A percentile compares a stretch with the other conserved stretches of the same genome.
phyloP scores from a whole-genome alignment of 1,140 invertebrate genomes.

The Tenebrio molitor region DNA sequence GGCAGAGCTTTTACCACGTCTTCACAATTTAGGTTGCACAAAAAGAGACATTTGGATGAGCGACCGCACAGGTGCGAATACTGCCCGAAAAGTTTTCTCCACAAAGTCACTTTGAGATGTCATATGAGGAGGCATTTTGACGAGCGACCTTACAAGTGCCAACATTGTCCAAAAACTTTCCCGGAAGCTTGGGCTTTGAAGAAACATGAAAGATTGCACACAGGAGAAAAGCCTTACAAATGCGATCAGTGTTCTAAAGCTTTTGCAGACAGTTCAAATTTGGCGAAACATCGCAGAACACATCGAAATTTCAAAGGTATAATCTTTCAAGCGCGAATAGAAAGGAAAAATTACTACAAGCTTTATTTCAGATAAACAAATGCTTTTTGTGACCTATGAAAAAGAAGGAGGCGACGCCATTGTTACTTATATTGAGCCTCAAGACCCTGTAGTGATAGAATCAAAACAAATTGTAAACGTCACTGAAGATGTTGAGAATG shows the following conservation, averaged over 20 bases:
- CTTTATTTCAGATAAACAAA: conserved; percentile 14
- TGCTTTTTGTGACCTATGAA: conserved; percentile 19
- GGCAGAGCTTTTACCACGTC: conserved; percentile 79
- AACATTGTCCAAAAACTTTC: conserved; percentile 46
- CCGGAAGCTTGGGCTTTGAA: conserved; percentile 76
- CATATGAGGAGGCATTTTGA: conserved; percentile 74
- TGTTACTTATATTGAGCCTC: conserved; percentile 40
- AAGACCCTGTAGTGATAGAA: conserved; percentile 37
- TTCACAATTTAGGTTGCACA: conserved; percentile 74
- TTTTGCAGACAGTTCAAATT: conserved; percentile 79
- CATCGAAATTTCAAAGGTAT: conserved; percentile 18
- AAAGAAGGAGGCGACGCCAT: conserved; percentile 15
- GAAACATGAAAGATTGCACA: conserved; percentile 77
- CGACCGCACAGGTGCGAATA: conserved; percentile 73
- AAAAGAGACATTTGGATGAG: conserved; percentile 73
- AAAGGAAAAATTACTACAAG: no score
- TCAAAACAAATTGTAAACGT: conserved; percentile 21
- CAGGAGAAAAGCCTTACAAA: conserved; percentile 83
- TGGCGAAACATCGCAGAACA: conserved; percentile 73
- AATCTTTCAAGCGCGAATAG: neutral
- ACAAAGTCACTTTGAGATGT: conserved; percentile 76
- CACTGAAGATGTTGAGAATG: conserved; percentile 17
- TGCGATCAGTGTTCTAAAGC: conserved; percentile 82
- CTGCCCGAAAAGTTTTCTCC: conserved; percentile 72
- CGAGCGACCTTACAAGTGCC: conserved; percentile 75